Conservation (phyloP, 2,113 vertebrate genomes). For the Cololabis saira region DNA sequence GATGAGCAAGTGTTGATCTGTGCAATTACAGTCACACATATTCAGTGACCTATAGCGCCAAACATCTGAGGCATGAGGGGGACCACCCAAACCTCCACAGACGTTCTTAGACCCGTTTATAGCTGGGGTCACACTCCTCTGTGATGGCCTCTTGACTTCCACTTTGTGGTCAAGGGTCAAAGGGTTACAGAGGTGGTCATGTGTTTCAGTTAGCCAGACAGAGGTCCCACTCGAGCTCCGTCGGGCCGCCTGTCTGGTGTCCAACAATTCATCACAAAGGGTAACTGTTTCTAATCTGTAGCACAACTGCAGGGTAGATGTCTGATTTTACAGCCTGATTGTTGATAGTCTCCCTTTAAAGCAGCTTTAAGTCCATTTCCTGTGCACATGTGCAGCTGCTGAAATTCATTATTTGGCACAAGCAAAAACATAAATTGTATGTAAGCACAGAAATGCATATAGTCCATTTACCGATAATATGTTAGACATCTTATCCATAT, state of each 20-base stretch:
- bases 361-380: conserved; percentile 54
- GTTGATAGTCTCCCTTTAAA: conserved; percentile 49
- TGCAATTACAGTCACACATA: conserved; percentile 74
- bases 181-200: conserved; percentile 66
- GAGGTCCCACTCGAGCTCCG: conserved; percentile 46
- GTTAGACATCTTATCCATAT: conserved; percentile 34
- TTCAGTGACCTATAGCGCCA: conserved; percentile 65
- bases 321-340: conserved; percentile 23
- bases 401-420: conserved; percentile 79
- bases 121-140: conserved; percentile 58
- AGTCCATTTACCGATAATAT: conserved; percentile 44
- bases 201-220: conserved; percentile 61
- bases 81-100: conserved; percentile 72
- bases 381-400: conserved; percentile 63
- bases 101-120: conserved; percentile 59
- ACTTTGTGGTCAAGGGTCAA: conserved; percentile 47
- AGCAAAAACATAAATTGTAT: conserved; percentile 61
- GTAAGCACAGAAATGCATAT: conserved; percentile 49
- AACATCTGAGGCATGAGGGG: conserved; percentile 43
- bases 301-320: conserved; percentile 29
- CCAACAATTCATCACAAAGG: conserved; percentile 40
- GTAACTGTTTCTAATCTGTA: conserved; percentile 25
- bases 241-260: conserved; percentile 20
- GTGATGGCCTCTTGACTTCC: conserved; percentile 61
- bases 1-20: conserved; percentile 77